Conservation (phyloP, 2,797 vertebrate species). For the Helarctos malayanus region DNA sequence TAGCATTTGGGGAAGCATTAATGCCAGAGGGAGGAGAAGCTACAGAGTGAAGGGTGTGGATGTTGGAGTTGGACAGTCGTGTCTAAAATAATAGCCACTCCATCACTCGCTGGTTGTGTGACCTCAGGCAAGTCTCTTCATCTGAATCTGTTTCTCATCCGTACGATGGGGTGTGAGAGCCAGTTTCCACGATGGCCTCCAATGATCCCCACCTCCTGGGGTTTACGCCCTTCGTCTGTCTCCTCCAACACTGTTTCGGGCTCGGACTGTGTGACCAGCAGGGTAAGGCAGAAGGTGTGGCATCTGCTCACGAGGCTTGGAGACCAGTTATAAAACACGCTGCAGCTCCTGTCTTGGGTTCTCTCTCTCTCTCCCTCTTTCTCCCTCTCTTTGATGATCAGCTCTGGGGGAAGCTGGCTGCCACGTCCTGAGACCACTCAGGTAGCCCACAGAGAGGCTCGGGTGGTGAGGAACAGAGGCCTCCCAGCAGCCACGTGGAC, state of each 20-base stretch:
- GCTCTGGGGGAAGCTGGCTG: neutral
- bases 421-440: neutral
- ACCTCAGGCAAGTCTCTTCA: neutral
- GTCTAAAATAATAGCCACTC: neutral
- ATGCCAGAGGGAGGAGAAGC: neutral
- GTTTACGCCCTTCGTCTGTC: neutral
- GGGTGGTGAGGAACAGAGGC: neutral
- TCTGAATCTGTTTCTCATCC: neutral
- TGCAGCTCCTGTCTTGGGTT: neutral
- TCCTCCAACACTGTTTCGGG: neutral
- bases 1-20: neutral
- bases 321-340: neutral
- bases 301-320: neutral
- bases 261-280: neutral
- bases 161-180: neutral
- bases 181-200: neutral
- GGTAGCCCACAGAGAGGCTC: neutral
- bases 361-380: neutral
- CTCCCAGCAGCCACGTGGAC: accelerated
- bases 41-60: accelerated
- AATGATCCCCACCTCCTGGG: too few relatives aligned
- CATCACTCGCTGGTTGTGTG: neutral
- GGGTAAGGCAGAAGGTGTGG: neutral
- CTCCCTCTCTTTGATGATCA: neutral
- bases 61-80: neutral